These are phyloP conservation scores for Drosophila leonis DNA, from an alignment of 2,888 invertebrate species.

Conservation along the genomic window DNA sequence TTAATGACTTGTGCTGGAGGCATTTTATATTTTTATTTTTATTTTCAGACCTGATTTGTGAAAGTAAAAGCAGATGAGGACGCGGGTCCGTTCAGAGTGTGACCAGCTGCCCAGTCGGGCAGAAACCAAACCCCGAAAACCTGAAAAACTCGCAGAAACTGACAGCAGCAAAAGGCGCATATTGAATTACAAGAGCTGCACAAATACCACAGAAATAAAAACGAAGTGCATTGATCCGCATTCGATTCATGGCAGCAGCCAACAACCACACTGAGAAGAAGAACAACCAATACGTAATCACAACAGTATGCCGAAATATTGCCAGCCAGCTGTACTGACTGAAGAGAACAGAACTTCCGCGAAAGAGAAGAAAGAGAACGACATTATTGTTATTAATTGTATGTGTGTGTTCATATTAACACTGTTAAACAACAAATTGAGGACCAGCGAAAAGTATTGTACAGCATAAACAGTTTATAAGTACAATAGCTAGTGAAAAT, in stretches of 20 bases:
- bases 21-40: conserved; percentile 47
- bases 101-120: conserved; percentile 43
- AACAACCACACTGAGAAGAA: neutral
- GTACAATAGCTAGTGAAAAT: neutral
- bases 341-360: conserved; percentile 35
- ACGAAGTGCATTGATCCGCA: conserved; percentile 73
- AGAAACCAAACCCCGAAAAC: conserved; percentile 36
- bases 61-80: conserved; percentile 58
- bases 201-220: conserved; percentile 50
- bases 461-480: neutral
- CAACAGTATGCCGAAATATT: conserved; percentile 32
- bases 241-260: conserved; percentile 49
- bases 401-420: conserved; percentile 10
- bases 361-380: conserved; percentile 16
- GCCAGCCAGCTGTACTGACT: conserved; percentile 26
- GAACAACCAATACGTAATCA: conserved; percentile 29
- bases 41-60: conserved; percentile 65
- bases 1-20: conserved; percentile 78
- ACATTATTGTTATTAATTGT: conserved; percentile 17
- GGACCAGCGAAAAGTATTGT: neutral
- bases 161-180: conserved; percentile 14
- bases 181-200: conserved; percentile 49
- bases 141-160: conserved; percentile 6
- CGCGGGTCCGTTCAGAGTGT: conserved; percentile 30
- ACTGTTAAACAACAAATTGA: conserved; percentile 16